Evolutionary conservation across 2,113 vertebrate species (phyloP).

Genomic region (Pedionomus torquatus): DNA sequence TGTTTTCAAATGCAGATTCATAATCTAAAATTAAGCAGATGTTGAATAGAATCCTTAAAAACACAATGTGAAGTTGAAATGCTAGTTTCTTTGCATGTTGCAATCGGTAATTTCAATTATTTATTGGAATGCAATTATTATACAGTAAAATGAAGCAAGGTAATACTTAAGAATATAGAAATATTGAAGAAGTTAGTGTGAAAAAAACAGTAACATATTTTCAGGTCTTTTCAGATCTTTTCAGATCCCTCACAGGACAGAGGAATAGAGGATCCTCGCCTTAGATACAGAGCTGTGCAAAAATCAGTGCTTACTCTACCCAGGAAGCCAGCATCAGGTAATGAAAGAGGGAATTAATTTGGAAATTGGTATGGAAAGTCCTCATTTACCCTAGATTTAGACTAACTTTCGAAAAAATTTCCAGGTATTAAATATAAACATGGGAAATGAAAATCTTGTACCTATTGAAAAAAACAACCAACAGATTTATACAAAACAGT

Average conservation of each 20-base stretch:
- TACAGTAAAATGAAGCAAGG: not conserved
- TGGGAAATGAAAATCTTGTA: not conserved
- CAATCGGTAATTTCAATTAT: conserved; percentile 32
- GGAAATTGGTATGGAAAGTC: not conserved
- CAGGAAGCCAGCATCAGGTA: not conserved
- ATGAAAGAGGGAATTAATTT: not conserved
- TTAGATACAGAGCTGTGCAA: not conserved
- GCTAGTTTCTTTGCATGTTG: not conserved
- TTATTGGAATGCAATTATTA: not conserved
- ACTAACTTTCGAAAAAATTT: not conserved
- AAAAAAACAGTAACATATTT: not conserved
- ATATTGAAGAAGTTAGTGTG: not conserved
- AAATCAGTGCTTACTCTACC: accelerated
- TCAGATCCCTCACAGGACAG: not conserved
- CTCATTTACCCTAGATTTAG: not conserved
- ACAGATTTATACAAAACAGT: not conserved
- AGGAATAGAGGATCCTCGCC: not conserved
- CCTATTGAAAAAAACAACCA: not conserved
- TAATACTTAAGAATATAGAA: not conserved
- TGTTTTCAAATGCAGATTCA: conserved; percentile 21
- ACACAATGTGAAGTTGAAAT: conserved; percentile 24
- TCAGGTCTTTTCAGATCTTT: no score
- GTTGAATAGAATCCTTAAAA: conserved; percentile 30
- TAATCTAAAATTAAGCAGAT: conserved; percentile 38
- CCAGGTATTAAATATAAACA: not conserved